Conservation (phyloP, 2,797 vertebrate species). For the Tapera naevia region DNA sequence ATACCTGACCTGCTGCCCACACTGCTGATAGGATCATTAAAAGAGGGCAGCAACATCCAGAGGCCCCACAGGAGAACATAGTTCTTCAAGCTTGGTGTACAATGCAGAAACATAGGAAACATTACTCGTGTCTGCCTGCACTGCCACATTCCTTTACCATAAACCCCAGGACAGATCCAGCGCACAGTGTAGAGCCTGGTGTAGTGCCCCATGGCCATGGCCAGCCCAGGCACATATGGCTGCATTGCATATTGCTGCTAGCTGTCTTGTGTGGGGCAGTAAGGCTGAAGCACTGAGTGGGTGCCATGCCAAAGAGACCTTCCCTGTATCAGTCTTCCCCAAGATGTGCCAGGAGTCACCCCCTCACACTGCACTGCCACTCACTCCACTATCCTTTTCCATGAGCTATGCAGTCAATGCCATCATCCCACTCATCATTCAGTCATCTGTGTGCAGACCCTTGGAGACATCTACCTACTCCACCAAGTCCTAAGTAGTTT, state of each 20-base stretch:
- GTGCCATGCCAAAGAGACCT: neutral
- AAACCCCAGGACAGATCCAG: neutral
- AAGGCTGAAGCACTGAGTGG: accelerated
- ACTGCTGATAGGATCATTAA: neutral
- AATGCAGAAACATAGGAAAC: neutral
- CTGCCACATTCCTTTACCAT: accelerated
- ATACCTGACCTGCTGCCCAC: neutral
- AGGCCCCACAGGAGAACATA: neutral
- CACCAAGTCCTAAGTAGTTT: neutral
- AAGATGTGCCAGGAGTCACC: accelerated
- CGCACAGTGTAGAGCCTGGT: accelerated
- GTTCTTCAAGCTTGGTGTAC: neutral
- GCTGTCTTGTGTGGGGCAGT: accelerated
- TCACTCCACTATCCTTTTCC: accelerated
- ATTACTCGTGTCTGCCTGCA: accelerated
- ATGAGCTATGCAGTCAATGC: neutral
- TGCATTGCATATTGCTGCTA: neutral
- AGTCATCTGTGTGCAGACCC: neutral
- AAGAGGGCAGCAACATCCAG: neutral
- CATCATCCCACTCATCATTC: accelerated
- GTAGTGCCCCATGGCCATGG: accelerated
- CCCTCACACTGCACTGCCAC: no score
- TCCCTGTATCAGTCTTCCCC: neutral
- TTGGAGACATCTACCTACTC: neutral
- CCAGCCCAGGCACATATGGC: accelerated